Conservation (phyloP, 2,888 invertebrate species). For the Nomada flava region DNA sequence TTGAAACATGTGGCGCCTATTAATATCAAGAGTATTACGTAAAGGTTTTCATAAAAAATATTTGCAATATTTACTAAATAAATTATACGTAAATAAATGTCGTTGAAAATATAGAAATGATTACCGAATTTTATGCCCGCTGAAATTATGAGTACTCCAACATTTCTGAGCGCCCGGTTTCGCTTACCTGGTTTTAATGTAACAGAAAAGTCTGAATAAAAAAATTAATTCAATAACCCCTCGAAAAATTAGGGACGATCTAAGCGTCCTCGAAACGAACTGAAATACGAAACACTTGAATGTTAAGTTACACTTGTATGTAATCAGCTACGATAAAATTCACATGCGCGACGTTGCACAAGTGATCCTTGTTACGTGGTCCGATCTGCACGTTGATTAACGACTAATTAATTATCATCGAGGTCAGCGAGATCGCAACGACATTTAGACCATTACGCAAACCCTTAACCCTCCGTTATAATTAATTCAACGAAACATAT, state of each 20-base stretch:
- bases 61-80: too few species aligned
- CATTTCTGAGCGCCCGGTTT: background rate
- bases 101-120: too few species aligned
- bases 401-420: conserved; percentile 1
- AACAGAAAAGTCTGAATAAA: too few species aligned
- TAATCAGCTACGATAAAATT: conserved; percentile 23
- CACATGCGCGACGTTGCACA: background rate
- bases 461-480: background rate
- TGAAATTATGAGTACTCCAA: background rate
- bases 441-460: conserved; percentile 3
- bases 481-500: background rate
- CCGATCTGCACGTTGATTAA: conserved; percentile 5
- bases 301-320: too few species aligned
- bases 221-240: background rate
- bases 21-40: too few species aligned
- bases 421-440: background rate
- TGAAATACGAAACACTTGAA: conserved; percentile 8
- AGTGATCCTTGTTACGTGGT: conserved; percentile 4
- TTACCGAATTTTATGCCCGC: too few species aligned
- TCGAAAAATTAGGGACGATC: background rate
- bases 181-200: background rate
- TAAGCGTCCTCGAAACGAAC: background rate
- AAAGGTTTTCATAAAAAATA: too few species aligned
- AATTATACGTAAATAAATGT: too few species aligned
- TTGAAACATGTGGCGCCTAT: too few species aligned